Conservation (phyloP, 1,140 invertebrate genomes). For the Myzus persicae region DNA sequence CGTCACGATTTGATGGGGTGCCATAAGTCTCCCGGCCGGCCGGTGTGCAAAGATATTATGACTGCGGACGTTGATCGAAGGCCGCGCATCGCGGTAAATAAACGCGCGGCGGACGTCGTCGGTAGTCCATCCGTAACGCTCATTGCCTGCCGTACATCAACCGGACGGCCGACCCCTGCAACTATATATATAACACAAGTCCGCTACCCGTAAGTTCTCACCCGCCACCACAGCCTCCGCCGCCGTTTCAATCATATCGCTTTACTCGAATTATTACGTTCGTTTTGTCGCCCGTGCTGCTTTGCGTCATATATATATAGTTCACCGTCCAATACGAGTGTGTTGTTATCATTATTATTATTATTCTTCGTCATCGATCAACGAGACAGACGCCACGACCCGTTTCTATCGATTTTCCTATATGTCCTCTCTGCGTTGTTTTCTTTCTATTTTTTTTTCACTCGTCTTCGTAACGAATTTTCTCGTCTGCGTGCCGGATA, state of each 20-base stretch:
- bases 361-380: conserved; percentile 49
- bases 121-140: conserved; percentile 51
- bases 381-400: background rate
- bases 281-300: conserved; percentile 26
- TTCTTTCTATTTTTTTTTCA: conserved; percentile 29
- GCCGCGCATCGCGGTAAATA: conserved; percentile 55
- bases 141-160: conserved; percentile 53
- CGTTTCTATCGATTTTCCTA: conserved; percentile 11
- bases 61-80: conserved; percentile 57
- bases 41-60: conserved; percentile 42
- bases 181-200: background rate
- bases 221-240: background rate
- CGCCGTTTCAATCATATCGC: conserved; percentile 41
- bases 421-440: background rate
- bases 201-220: background rate
- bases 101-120: conserved; percentile 53
- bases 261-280: conserved; percentile 46
- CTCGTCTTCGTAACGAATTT: conserved; percentile 5
- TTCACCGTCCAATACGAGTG: background rate
- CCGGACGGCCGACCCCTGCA: background rate
- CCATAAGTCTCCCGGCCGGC: conserved; percentile 49
- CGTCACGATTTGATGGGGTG: conserved; percentile 50
- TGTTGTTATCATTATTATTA: background rate
- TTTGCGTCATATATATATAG: background rate
- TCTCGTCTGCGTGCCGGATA: background rate